phyloP scores from a whole-genome alignment of 2,888 invertebrate genomes.

The Chelonus formosanus region DNA sequence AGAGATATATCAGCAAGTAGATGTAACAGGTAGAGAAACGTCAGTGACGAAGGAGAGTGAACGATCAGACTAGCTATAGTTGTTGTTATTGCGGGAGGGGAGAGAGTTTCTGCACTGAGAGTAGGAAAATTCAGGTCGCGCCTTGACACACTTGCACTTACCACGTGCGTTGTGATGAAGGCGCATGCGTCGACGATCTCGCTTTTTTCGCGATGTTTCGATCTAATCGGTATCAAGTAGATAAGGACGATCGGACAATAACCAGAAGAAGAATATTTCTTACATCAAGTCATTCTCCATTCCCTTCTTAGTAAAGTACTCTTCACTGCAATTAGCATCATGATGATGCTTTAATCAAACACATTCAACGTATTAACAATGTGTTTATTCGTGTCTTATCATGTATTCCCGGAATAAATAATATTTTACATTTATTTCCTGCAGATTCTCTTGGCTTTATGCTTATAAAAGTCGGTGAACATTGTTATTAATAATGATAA shows the following conservation, averaged over 20 bases:
- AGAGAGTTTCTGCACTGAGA: slow-evolving; percentile 40
- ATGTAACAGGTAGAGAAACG: slow-evolving; percentile 18
- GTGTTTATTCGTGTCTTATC: too few species aligned
- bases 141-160: slow-evolving; percentile 65
- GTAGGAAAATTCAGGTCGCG: slow-evolving; percentile 66
- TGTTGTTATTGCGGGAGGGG: slow-evolving; percentile 22
- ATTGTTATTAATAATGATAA: too few species aligned
- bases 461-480: too few species aligned
- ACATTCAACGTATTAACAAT: too few species aligned
- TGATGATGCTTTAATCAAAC: too few species aligned
- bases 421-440: too few species aligned
- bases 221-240: slow-evolving; percentile 16
- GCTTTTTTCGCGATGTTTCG: slow-evolving; percentile 11
- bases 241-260: background rate
- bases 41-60: slow-evolving; percentile 12
- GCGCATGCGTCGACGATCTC: slow-evolving; percentile 50
- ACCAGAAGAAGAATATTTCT: too few species aligned
- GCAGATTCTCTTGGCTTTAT: too few species aligned
- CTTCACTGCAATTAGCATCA: too few species aligned
- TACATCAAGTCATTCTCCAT: too few species aligned
- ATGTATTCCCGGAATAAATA: too few species aligned
- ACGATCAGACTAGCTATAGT: slow-evolving; percentile 8
- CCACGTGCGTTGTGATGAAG: slow-evolving; percentile 60
- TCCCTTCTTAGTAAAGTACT: too few species aligned
- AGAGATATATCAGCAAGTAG: slow-evolving; percentile 10